phyloP scores from a whole-genome alignment of 2,797 vertebrate species.

The Nasua narica region DNA sequence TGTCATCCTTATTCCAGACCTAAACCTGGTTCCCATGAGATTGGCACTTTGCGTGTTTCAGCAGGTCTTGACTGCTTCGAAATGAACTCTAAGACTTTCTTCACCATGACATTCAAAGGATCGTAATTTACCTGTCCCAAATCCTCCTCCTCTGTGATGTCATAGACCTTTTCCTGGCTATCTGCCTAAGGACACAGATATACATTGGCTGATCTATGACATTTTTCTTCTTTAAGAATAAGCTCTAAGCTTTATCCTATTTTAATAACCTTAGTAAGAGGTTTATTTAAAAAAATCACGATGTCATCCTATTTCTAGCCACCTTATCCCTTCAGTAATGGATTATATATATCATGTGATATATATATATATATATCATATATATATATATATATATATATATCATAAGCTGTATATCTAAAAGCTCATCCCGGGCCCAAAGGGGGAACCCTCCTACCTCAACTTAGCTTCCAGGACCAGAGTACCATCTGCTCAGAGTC shows the following conservation, averaged over 20 bases:
- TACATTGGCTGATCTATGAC: not conserved
- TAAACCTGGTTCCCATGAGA: not conserved
- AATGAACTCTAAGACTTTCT: not conserved
- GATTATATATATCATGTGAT: no score
- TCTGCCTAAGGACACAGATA: not conserved
- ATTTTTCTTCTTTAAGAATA: conserved; percentile 14
- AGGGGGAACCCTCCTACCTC: not conserved
- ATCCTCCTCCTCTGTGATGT: not conserved
- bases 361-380: no score
- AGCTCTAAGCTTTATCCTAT: not conserved
- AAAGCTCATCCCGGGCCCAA: not conserved
- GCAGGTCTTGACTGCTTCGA: not conserved
- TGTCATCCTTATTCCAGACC: not conserved
- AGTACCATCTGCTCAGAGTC: conserved; percentile 42
- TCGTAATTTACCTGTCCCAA: not conserved
- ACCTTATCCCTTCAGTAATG: not conserved
- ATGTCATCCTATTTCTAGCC: not conserved
- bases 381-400: no score
- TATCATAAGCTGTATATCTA: not conserved
- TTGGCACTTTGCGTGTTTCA: not conserved
- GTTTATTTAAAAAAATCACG: conserved; percentile 2
- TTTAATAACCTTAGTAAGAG: not conserved
- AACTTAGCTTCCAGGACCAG: conserved; percentile 62
- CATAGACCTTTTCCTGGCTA: not conserved
- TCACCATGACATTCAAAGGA: not conserved